Conservation (phyloP, 1,140 invertebrate genomes). For the Calliphora vicina region DNA sequence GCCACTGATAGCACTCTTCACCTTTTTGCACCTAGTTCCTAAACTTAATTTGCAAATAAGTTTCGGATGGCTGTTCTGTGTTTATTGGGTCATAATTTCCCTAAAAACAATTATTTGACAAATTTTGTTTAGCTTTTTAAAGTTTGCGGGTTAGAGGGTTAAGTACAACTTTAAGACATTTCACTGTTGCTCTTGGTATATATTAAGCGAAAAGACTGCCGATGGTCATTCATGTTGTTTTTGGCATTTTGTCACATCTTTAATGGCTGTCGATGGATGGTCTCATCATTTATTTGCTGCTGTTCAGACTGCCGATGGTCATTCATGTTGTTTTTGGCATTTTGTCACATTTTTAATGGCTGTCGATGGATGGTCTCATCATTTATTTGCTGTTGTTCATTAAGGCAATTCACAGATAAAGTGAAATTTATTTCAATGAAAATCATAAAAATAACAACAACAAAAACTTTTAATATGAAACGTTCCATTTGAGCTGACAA, state of each 20-base stretch:
- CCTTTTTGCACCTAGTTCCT: no score
- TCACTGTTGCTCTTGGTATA: no score
- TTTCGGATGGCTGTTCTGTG: no score
- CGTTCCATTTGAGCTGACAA: slow-evolving; percentile 46
- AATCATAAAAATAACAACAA: neutral
- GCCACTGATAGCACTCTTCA: no score
- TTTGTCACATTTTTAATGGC: neutral
- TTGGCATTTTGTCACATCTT: neutral
- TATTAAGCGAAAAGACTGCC: no score
- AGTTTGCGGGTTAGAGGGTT: no score
- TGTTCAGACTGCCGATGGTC: neutral
- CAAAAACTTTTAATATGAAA: neutral
- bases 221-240: neutral
- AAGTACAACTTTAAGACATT: no score
- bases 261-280: neutral
- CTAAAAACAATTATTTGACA: no score
- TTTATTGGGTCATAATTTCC: no score
- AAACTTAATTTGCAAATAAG: no score
- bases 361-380: neutral
- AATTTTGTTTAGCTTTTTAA: no score
- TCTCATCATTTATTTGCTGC: neutral
- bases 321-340: neutral
- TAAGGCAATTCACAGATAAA: slow-evolving; percentile 10
- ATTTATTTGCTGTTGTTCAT: neutral
- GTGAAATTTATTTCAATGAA: slow-evolving; percentile 23